phyloP scores from a whole-genome alignment of 2,797 vertebrate genomes.

The Serranus cabrilla region DNA sequence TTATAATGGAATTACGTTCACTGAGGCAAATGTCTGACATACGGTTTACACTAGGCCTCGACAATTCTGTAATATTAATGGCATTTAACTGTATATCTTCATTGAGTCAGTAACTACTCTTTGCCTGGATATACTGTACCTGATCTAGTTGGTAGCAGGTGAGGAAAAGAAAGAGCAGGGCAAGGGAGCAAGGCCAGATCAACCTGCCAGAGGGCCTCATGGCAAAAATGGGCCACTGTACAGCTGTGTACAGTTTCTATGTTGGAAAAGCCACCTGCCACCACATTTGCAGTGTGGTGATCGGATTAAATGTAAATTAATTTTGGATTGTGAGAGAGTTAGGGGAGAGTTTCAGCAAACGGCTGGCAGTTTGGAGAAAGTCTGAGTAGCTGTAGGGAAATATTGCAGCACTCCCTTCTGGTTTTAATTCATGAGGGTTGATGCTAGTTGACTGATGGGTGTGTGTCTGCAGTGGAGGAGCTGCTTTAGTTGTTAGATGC shows the following conservation, averaged over 20 bases:
- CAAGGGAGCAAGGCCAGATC: neutral
- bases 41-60: conserved; percentile 16
- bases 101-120: neutral
- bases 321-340: neutral
- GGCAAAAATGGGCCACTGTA: neutral
- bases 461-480: neutral
- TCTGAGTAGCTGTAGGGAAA: neutral
- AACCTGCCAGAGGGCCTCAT: neutral
- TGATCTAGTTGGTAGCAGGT: conserved; percentile 3
- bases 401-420: neutral
- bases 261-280: neutral
- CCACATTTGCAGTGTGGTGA: neutral
- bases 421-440: neutral
- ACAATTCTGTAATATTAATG: conserved; percentile 13
- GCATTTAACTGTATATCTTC: neutral
- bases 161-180: neutral
- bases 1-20: conserved; percentile 40
- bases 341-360: neutral
- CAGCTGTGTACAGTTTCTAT: neutral
- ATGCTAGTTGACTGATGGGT: neutral
- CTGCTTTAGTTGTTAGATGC: neutral
- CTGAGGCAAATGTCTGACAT: conserved; percentile 39
- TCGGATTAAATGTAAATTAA: conserved; percentile 19
- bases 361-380: neutral
- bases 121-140: neutral